Evolutionary conservation across 1,140 invertebrate species (phyloP).

Genomic region (Cyclina sinensis): DNA sequence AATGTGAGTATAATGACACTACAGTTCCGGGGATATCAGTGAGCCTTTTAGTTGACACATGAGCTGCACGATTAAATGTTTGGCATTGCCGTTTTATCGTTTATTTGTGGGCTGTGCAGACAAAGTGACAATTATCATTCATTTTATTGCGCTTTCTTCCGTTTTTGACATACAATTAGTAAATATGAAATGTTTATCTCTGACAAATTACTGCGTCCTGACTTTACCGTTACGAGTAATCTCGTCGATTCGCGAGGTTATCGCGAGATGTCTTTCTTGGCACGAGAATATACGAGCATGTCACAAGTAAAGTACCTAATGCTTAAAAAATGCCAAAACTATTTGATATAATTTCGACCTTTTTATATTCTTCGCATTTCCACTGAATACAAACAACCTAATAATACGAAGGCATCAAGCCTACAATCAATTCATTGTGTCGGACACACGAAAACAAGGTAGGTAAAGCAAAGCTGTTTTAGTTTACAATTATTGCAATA

Average conservation of each 20-base stretch:
- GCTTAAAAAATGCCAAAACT: slow-evolving; percentile 28
- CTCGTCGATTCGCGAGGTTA: slow-evolving; percentile 58
- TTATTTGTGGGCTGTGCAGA: slow-evolving; percentile 19
- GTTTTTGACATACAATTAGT: slow-evolving; percentile 66
- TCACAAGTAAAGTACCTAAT: slow-evolving; percentile 36
- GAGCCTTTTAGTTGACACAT: background rate
- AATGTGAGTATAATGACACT: too few species aligned
- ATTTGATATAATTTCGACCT: slow-evolving; percentile 15
- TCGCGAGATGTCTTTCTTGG: slow-evolving; percentile 57
- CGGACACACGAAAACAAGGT: background rate
- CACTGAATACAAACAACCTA: background rate
- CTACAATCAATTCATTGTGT: background rate
- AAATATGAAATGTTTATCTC: slow-evolving; percentile 64
- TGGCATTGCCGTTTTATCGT: slow-evolving; percentile 16
- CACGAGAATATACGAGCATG: slow-evolving; percentile 67
- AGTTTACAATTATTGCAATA: too few species aligned
- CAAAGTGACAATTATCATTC: slow-evolving; percentile 61
- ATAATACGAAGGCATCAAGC: background rate
- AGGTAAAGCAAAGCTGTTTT: too few species aligned
- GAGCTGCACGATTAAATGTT: slow-evolving; percentile 26
- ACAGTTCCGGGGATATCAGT: too few species aligned
- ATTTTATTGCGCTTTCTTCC: slow-evolving; percentile 60
- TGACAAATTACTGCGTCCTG: slow-evolving; percentile 60
- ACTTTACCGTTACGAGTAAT: slow-evolving; percentile 42
- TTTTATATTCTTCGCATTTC: slow-evolving; percentile 2